Percentiles rank a stretch among this genome's conserved stretches.
These are phyloP conservation scores for Labeo calbasu DNA, from an alignment of 2,797 vertebrate species.

Conservation along the genomic window DNA sequence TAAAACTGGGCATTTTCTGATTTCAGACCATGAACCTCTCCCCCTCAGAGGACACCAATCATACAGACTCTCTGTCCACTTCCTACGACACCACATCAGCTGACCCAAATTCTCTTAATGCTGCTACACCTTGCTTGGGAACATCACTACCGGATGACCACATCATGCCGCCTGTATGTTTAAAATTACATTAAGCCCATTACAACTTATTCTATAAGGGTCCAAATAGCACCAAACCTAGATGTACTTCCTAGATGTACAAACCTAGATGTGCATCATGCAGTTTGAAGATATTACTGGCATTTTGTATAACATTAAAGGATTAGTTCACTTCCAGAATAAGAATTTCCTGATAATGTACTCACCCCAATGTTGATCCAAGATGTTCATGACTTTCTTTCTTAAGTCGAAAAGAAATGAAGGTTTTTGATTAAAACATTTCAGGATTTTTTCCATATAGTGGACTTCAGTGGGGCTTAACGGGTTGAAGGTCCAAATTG, in stretches of 20 bases:
- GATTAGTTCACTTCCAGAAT: too few relatives aligned
- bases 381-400: too few relatives aligned
- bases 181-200: conserved; percentile 52
- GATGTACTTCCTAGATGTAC: neutral
- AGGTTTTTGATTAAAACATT: too few relatives aligned
- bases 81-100: conserved; percentile 86
- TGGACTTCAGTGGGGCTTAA: too few relatives aligned
- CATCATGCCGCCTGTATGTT: conserved; percentile 57
- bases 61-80: conserved; percentile 87
- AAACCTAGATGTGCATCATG: neutral
- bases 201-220: neutral
- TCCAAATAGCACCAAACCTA: neutral
- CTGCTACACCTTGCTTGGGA: conserved; percentile 84
- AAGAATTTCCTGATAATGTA: too few relatives aligned
- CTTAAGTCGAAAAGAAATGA: too few relatives aligned
- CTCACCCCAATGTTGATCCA: too few relatives aligned
- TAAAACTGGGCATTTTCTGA: conserved; percentile 53
- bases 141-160: conserved; percentile 80
- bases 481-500: too few relatives aligned
- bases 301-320: too few relatives aligned
- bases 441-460: too few relatives aligned
- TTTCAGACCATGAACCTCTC: conserved; percentile 93
- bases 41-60: conserved; percentile 92
- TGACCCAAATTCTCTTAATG: conserved; percentile 82
- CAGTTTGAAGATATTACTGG: neutral